Evolutionary conservation across 2,888 invertebrate species (phyloP).

Genomic region (Caenorhabditis japonica): DNA sequence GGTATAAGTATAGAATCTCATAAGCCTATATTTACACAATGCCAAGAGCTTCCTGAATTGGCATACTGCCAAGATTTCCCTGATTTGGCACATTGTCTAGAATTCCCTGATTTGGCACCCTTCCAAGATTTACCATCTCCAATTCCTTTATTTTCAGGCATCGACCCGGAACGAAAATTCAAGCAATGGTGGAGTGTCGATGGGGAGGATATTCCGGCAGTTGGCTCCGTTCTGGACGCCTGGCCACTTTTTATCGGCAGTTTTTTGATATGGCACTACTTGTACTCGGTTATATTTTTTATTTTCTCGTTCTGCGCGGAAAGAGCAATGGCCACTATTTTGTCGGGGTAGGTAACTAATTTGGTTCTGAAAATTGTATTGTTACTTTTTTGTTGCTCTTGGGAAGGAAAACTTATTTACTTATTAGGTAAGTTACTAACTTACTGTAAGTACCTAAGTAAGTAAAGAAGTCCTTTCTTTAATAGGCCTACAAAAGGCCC

Average conservation of each 20-base stretch:
- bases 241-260: constrained; percentile 17
- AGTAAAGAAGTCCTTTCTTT: not conserved
- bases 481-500: not conserved
- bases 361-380: too few species aligned
- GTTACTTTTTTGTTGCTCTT: too few species aligned
- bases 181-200: constrained; percentile 21
- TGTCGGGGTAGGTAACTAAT: constrained; percentile 15
- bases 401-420: too few species aligned
- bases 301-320: constrained; percentile 41
- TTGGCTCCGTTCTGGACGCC: not conserved
- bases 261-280: constrained; percentile 26
- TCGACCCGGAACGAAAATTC: constrained; percentile 7
- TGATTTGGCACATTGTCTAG: too few species aligned
- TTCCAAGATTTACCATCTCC: too few species aligned
- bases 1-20: too few species aligned
- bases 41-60: too few species aligned
- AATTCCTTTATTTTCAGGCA: constrained; percentile 9
- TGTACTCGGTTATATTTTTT: constrained; percentile 30
- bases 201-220: not conserved
- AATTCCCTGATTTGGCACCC: too few species aligned
- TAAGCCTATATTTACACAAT: too few species aligned
- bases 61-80: too few species aligned
- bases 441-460: too few species aligned
- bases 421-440: too few species aligned
- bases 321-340: constrained; percentile 13